phyloP scores from a whole-genome alignment of 2,797 vertebrate species.

The Acipenser ruthenus region DNA sequence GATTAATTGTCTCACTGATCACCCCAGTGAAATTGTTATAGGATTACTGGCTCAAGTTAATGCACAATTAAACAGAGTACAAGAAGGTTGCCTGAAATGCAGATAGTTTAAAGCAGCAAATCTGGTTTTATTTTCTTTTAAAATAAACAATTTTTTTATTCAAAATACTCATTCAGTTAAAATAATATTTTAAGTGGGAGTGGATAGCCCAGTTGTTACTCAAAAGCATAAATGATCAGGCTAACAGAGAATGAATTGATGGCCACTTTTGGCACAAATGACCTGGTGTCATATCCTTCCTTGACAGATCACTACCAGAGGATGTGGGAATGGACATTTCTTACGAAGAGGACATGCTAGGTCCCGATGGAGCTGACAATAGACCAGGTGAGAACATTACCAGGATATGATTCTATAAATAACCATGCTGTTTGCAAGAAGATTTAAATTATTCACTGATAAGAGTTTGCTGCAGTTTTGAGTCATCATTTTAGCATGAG shows the following conservation, averaged over 20 bases:
- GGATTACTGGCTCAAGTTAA: not conserved
- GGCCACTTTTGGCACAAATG: conserved; percentile 1
- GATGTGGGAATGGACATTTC: conserved; percentile 71
- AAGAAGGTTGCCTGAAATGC: not conserved
- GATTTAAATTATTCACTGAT: too few species aligned
- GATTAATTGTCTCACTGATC: not conserved
- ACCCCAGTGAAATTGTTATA: not conserved
- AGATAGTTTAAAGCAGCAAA: too few species aligned
- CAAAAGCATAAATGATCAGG: too few species aligned
- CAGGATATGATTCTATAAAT: too few species aligned
- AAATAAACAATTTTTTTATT: too few species aligned
- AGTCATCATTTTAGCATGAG: too few species aligned
- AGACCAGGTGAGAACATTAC: conserved; percentile 64
- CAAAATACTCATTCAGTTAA: too few species aligned
- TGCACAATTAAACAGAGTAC: not conserved
- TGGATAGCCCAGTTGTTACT: too few species aligned
- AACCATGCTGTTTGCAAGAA: too few species aligned
- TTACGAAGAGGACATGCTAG: conserved; percentile 59
- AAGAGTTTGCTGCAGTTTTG: too few species aligned
- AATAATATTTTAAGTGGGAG: too few species aligned
- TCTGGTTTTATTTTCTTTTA: too few species aligned
- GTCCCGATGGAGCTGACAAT: conserved; percentile 61
- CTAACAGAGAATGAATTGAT: not conserved
- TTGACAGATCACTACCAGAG: conserved; percentile 47
- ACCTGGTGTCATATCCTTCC: conserved; percentile 7